Percentiles rank a stretch among this genome's conserved stretches.
Conservation (phyloP, 2,113 vertebrate genomes). For the Lota lota region DNA sequence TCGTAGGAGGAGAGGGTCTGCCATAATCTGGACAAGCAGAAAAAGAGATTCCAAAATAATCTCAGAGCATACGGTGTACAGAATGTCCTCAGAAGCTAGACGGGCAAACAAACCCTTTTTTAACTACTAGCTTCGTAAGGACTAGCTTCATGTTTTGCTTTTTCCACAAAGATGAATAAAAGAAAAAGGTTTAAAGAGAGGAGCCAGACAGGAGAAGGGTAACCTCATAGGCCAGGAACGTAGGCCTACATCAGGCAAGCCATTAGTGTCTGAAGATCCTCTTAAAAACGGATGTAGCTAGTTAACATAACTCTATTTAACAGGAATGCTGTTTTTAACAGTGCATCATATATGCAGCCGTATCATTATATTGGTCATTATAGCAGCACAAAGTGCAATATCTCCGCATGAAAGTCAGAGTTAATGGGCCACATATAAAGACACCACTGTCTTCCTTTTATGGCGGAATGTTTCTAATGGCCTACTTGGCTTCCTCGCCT, state of each 20-base stretch:
- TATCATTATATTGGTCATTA: conserved; percentile 66
- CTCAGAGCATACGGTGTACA: no score
- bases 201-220: not conserved
- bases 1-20: no score
- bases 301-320: conserved; percentile 58
- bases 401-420: conserved; percentile 63
- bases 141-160: not conserved
- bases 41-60: no score
- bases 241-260: conserved; percentile 8
- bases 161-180: not conserved
- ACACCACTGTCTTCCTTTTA: conserved; percentile 72
- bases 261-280: conserved; percentile 9
- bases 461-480: conserved; percentile 71
- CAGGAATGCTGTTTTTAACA: conserved; percentile 36
- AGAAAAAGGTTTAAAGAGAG: conserved; percentile 7
- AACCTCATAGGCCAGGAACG: not conserved
- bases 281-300: conserved; percentile 30
- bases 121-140: no score
- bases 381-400: conserved; percentile 54
- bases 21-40: no score
- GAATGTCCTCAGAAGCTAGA: no score
- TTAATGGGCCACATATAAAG: conserved; percentile 73
- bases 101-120: no score
- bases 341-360: conserved; percentile 46
- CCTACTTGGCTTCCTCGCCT: conserved; percentile 68